A percentile compares a stretch with the other conserved stretches of the same genome.
Evolutionary conservation across 2,888 invertebrate genomes (phyloP).

Genomic region (Uloborus plumipes): DNA sequence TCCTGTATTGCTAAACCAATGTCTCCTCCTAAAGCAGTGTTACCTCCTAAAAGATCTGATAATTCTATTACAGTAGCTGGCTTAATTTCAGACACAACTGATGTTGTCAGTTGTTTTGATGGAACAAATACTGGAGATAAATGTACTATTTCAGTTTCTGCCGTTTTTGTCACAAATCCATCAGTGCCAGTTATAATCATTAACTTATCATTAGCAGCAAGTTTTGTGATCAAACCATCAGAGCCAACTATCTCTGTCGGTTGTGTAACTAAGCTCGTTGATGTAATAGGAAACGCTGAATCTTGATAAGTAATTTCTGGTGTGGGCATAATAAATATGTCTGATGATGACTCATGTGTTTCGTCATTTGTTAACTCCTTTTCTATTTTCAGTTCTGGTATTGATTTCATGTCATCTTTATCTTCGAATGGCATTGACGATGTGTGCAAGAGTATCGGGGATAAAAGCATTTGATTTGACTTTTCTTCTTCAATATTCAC

Average conservation of each 20-base stretch:
- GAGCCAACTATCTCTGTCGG: slow-evolving; percentile 55
- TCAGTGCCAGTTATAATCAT: slow-evolving; percentile 60
- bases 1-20: slow-evolving; percentile 67
- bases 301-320: slow-evolving; percentile 59
- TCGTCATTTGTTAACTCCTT: neutral
- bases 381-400: neutral
- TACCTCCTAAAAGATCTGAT: slow-evolving; percentile 66
- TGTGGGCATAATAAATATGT: slow-evolving; percentile 12
- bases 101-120: slow-evolving; percentile 8
- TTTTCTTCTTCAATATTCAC: slow-evolving; percentile 12
- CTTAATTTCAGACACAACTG: slow-evolving; percentile 58
- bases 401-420: neutral
- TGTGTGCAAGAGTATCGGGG: neutral
- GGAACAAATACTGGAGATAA: slow-evolving; percentile 39
- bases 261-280: slow-evolving; percentile 46
- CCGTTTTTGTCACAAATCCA: slow-evolving; percentile 52
- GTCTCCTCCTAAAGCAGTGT: slow-evolving; percentile 67
- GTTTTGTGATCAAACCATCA: slow-evolving; percentile 53
- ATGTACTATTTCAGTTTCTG: slow-evolving; percentile 40
- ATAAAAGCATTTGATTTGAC: slow-evolving; percentile 8
- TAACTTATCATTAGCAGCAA: slow-evolving; percentile 45
- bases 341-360: neutral
- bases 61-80: slow-evolving; percentile 67
- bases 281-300: slow-evolving; percentile 41
- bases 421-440: neutral